Conservation (phyloP, 53 echinoderm and acorn worm genomes). For the Henricia sp. region DNA sequence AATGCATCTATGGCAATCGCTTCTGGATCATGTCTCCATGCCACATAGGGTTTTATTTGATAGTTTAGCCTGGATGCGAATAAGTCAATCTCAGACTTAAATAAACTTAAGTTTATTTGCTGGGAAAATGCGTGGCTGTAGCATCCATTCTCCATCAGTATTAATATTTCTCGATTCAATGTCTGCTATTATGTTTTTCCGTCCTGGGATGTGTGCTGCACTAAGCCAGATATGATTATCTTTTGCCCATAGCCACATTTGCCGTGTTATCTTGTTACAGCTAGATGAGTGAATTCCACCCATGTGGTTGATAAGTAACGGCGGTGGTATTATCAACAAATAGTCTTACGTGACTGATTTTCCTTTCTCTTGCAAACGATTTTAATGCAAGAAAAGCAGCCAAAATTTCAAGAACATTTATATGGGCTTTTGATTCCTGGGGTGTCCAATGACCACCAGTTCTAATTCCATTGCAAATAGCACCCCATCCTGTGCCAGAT, state of each 20-base stretch:
- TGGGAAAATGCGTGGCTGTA: neutral
- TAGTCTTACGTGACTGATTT: neutral
- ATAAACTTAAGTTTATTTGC: neutral
- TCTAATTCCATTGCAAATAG: neutral
- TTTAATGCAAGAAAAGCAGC: constrained; percentile 25
- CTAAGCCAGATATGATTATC: neutral
- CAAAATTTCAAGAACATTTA: constrained; percentile 15
- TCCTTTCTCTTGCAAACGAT: neutral
- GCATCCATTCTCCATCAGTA: constrained; percentile 13
- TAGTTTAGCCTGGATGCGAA: constrained; percentile 29
- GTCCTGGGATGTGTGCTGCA: constrained; percentile 26
- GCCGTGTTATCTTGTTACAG: neutral
- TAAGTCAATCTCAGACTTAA: neutral
- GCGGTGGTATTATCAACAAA: constrained; percentile 9
- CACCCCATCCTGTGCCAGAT: constrained; percentile 17
- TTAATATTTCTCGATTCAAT: neutral
- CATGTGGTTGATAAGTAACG: constrained; percentile 37
- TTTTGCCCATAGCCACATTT: constrained; percentile 12
- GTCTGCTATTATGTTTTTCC: constrained; percentile 2
- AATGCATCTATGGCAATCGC: constrained; percentile 11
- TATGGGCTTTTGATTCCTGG: neutral
- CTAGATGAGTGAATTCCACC: neutral
- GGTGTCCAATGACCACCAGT: too few relatives aligned
- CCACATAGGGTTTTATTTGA: constrained; percentile 20
- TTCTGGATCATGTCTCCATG: constrained; percentile 27